phyloP scores from a whole-genome alignment of 2,888 invertebrate genomes.

The Carterocephalus palaemon region DNA sequence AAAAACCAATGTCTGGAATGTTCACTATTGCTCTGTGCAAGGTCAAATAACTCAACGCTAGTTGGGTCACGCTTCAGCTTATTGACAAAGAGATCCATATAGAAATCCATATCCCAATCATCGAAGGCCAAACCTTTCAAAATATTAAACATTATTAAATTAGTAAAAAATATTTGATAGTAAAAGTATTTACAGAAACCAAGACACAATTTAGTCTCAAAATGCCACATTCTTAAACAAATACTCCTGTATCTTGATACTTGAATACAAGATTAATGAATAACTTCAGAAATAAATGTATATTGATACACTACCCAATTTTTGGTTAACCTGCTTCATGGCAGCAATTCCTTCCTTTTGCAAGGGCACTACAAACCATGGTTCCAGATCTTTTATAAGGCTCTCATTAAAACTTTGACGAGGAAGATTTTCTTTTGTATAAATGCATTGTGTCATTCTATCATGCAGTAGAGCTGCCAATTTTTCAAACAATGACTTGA shows the following conservation, averaged over 20 bases:
- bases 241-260: too few relatives aligned
- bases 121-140: slow-evolving; percentile 91
- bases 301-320: slow-evolving; percentile 78
- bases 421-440: slow-evolving; percentile 82
- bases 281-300: slow-evolving; percentile 2
- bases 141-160: slow-evolving; percentile 24
- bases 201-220: too few relatives aligned
- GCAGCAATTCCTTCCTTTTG: slow-evolving; percentile 86
- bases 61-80: slow-evolving; percentile 95
- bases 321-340: slow-evolving; percentile 87
- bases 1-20: slow-evolving; percentile 99
- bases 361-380: slow-evolving; percentile 92
- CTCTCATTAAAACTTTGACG: slow-evolving; percentile 83
- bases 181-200: too few relatives aligned
- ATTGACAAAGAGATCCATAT: slow-evolving; percentile 90
- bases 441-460: slow-evolving; percentile 95
- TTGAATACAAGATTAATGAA: too few relatives aligned
- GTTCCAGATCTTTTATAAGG: slow-evolving; percentile 80
- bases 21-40: slow-evolving; percentile 98
- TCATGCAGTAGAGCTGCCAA: slow-evolving; percentile 87
- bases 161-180: neutral
- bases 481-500: slow-evolving; percentile 56
- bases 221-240: too few relatives aligned
- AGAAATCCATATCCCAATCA: slow-evolving; percentile 94
- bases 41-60: slow-evolving; percentile 97